Base-by-base conservation (phyloP, 2,888 invertebrate genomes). In the Loripinus fragilis region DNA sequence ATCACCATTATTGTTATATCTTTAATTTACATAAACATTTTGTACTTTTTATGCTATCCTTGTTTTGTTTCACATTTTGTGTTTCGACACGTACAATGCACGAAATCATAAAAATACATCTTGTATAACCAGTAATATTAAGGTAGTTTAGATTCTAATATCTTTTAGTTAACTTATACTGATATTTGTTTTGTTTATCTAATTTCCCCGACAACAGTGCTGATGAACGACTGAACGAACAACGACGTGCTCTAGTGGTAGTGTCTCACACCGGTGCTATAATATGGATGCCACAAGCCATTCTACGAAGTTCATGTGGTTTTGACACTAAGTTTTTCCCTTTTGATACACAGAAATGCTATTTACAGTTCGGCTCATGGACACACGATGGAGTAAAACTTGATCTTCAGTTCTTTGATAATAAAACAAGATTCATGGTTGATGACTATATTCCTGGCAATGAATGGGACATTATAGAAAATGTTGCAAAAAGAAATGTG, bases 321-420 rank as follows among this genome's bases (percentile, higher is more conserved):
- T 92, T 93, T 64, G 92, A 93, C 85, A 93, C 93, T n/a, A 89
- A 86, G 23, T 92, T 91, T 83, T 93, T 93, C 81, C 93, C 93
- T 12, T 93, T 93, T 77, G 93, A 93, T 80, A 88, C 90, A 45
- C 93, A 93, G 79, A 83, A 74, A 12, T 93, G 93, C 80, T 86
- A 90, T 28, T 84, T 94, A 7, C 93, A 94, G 84, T 94, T 94
- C 78, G 93, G 93, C 60, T 92, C 92, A 7, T 93, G 93, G 93
- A 91, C 93, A 5, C 93, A 93, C 83, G 92, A 93, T 77, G 92
- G 92, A 42, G 90, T 86, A 71, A 90, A 92, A 78, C 71, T 93
- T 35, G 90, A 90, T 81, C 85, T 91, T 33, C 85, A 88, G 74
- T 91, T 90, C 74, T 87, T 85, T 41, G 48, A 76, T 20, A 74